These are phyloP conservation scores for Aphodius sticticus DNA, from an alignment of 2,888 invertebrate species.

Conservation along the genomic window DNA sequence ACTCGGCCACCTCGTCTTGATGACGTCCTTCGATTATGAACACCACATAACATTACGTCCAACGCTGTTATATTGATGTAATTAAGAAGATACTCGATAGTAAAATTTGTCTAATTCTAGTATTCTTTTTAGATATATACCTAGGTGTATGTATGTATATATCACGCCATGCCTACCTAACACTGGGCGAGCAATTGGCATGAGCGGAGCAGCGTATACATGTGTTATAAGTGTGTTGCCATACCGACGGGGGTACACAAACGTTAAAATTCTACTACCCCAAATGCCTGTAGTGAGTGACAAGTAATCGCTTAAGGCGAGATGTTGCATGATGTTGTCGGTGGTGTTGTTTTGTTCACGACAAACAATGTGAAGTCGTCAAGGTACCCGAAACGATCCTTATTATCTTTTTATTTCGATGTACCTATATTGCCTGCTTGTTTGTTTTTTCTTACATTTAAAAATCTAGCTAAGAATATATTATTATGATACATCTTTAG, in stretches of 20 bases:
- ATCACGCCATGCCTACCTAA: neutral
- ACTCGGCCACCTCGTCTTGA: conserved; percentile 66
- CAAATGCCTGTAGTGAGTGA: conserved; percentile 31
- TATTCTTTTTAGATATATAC: neutral
- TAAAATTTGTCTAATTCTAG: neutral
- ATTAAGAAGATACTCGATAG: neutral
- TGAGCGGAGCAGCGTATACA: neutral
- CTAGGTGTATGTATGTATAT: too few relatives aligned
- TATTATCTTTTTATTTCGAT: conserved; percentile 8
- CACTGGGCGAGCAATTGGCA: neutral
- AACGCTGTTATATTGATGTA: neutral
- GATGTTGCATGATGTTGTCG: conserved; percentile 38
- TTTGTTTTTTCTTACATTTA: neutral
- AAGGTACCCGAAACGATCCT: conserved; percentile 28
- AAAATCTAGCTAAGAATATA: too few relatives aligned
- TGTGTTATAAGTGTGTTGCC: conserved; percentile 23
- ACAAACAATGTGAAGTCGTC: conserved; percentile 34
- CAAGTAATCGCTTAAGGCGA: conserved; percentile 37
- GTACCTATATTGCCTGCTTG: neutral
- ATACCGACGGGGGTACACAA: conserved; percentile 31
- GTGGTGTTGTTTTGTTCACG: conserved; percentile 34
- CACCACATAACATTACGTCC: neutral
- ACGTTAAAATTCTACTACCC: conserved; percentile 30
- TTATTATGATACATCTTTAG: too few relatives aligned
- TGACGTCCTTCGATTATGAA: conserved; percentile 4